phyloP scores from a whole-genome alignment of 1,140 invertebrate species.

The Atta colombica region DNA sequence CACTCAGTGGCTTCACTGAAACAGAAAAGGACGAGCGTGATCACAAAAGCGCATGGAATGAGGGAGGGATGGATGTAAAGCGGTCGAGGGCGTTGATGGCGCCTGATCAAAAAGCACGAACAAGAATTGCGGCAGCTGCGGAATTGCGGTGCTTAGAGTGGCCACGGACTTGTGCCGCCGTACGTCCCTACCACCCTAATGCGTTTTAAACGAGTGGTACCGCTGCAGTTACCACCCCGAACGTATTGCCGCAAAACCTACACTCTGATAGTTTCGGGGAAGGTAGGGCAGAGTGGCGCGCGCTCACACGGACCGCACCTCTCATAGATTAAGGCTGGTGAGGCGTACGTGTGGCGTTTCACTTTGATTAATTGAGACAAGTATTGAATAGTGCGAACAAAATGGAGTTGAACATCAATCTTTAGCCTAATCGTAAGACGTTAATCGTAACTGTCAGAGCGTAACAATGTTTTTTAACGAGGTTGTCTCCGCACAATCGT shows the following conservation, averaged over 20 bases:
- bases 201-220: conserved; percentile 73
- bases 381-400: conserved; percentile 56
- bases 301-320: conserved; percentile 36
- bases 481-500: neutral
- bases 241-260: conserved; percentile 64
- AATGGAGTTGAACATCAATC: conserved; percentile 55
- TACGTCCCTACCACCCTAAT: conserved; percentile 64
- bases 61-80: neutral
- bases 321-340: conserved; percentile 58
- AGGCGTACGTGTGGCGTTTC: conserved; percentile 33
- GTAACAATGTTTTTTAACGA: neutral
- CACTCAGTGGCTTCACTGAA: conserved; percentile 92
- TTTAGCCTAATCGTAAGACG: conserved; percentile 16
- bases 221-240: conserved; percentile 52
- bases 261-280: conserved; percentile 49
- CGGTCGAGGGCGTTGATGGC: conserved; percentile 44
- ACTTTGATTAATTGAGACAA: conserved; percentile 60
- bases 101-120: conserved; percentile 62
- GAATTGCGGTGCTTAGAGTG: conserved; percentile 59
- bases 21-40: conserved; percentile 37
- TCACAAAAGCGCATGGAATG: neutral
- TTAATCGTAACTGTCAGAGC: conserved; percentile 12
- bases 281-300: conserved; percentile 23
- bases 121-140: conserved; percentile 58
- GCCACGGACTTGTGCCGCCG: conserved; percentile 48